Evolutionary conservation across 1,140 invertebrate genomes (phyloP).

Genomic region (Drosophila sulfurigaster): DNA sequence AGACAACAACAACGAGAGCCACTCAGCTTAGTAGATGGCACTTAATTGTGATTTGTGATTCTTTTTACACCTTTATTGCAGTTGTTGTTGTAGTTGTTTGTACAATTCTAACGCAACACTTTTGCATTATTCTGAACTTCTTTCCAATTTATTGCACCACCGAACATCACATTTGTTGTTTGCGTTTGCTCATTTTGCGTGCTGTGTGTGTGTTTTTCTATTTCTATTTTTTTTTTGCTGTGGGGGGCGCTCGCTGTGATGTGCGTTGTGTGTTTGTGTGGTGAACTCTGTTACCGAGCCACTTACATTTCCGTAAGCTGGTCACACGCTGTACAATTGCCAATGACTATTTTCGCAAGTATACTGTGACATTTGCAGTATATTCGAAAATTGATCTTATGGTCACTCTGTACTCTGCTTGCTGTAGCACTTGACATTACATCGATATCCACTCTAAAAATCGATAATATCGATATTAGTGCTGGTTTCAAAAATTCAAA

Average conservation of each 20-base stretch:
- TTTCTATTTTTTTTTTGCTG: slow-evolving; percentile 21
- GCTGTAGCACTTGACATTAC: too few relatives aligned
- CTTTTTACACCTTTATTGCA: slow-evolving; percentile 34
- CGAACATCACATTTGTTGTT: slow-evolving; percentile 45
- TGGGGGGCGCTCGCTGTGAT: slow-evolving; percentile 23
- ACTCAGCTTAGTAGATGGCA: slow-evolving; percentile 37
- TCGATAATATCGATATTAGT: too few relatives aligned
- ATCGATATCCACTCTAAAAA: too few relatives aligned
- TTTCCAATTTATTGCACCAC: slow-evolving; percentile 42
- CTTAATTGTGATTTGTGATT: slow-evolving; percentile 21
- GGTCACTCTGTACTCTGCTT: too few relatives aligned
- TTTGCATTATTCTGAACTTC: slow-evolving; percentile 35
- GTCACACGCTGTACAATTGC: slow-evolving; percentile 11
- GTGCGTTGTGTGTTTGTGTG: slow-evolving; percentile 23
- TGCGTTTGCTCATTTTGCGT: slow-evolving; percentile 53
- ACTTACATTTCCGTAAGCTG: slow-evolving; percentile 17
- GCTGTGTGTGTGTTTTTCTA: background rate
- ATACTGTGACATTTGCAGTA: too few relatives aligned
- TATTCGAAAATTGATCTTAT: too few relatives aligned
- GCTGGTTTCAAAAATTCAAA: too few relatives aligned
- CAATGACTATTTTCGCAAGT: too few relatives aligned
- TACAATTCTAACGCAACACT: slow-evolving; percentile 25
- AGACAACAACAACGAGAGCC: slow-evolving; percentile 9
- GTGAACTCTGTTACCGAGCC: slow-evolving; percentile 14
- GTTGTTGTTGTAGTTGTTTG: slow-evolving; percentile 9